Conservation (phyloP, 2,113 vertebrate species). For the Macquaria australasica region DNA sequence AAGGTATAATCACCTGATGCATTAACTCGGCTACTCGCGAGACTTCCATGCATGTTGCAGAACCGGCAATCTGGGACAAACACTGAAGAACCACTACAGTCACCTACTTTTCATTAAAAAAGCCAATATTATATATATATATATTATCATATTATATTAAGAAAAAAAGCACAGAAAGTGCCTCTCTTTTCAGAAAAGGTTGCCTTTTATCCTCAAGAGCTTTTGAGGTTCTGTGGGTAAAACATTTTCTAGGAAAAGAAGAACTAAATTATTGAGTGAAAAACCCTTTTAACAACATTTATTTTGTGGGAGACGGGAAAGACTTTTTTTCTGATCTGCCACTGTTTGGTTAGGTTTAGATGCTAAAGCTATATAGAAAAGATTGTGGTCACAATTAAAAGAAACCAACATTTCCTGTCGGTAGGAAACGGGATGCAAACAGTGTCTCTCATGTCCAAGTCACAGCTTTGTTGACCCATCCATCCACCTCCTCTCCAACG, state of each 20-base stretch:
- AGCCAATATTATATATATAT: background rate
- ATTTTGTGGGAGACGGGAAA: too few species aligned
- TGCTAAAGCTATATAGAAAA: background rate
- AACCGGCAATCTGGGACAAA: background rate
- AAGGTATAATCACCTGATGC: constrained; percentile 5
- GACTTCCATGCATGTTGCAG: background rate
- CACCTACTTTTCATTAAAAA: background rate
- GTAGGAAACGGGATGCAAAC: too few species aligned
- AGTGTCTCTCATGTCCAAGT: too few species aligned
- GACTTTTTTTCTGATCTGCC: background rate
- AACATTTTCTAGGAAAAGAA: background rate
- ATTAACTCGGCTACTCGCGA: background rate
- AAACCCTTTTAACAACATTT: background rate
- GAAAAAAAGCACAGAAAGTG: background rate
- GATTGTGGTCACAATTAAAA: too few species aligned
- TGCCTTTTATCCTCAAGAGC: background rate
- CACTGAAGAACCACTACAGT: background rate
- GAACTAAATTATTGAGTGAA: background rate
- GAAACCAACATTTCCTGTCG: too few species aligned
- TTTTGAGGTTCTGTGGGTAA: background rate
- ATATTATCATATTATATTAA: too few species aligned
- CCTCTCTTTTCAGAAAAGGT: background rate
- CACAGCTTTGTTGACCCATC: too few species aligned
- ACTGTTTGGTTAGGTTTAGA: background rate
- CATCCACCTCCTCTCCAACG: too few species aligned